Percentiles rank a stretch among this genome's conserved stretches.
Evolutionary conservation across 2,888 invertebrate species (phyloP).

Genomic region (Odontothrips loti): DNA sequence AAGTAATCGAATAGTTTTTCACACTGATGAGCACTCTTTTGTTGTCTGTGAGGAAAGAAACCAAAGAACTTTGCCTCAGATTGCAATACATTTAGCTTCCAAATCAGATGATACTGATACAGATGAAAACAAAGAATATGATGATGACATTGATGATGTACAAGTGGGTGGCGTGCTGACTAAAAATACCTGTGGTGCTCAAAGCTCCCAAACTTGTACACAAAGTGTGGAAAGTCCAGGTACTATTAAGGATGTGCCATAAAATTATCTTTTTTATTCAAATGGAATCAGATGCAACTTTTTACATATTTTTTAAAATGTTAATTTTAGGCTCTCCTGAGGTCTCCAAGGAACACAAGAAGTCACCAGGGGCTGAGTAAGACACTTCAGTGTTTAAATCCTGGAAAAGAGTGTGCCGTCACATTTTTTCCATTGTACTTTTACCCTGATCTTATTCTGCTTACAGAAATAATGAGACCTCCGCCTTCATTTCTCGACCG

Average conservation of each 20-base stretch:
- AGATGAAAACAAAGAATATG: neutral
- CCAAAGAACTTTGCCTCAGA: neutral
- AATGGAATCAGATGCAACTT: neutral
- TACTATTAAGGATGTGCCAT: neutral
- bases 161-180: neutral
- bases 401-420: neutral
- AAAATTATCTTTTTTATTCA: neutral
- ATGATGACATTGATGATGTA: neutral
- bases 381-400: neutral
- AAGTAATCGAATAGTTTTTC: too few relatives aligned
- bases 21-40: too few relatives aligned
- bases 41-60: too few relatives aligned
- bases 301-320: neutral
- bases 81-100: neutral
- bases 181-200: neutral
- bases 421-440: too few relatives aligned
- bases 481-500: neutral
- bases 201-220: neutral
- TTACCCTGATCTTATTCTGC: too few relatives aligned
- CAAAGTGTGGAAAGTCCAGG: too few relatives aligned
- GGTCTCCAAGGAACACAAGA: neutral
- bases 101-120: neutral
- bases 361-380: neutral
- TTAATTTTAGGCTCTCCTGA: neutral
- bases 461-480: neutral